Evolutionary conservation across 2,797 vertebrate genomes (phyloP).

Genomic region (Microctenopoma stevenorrisi): DNA sequence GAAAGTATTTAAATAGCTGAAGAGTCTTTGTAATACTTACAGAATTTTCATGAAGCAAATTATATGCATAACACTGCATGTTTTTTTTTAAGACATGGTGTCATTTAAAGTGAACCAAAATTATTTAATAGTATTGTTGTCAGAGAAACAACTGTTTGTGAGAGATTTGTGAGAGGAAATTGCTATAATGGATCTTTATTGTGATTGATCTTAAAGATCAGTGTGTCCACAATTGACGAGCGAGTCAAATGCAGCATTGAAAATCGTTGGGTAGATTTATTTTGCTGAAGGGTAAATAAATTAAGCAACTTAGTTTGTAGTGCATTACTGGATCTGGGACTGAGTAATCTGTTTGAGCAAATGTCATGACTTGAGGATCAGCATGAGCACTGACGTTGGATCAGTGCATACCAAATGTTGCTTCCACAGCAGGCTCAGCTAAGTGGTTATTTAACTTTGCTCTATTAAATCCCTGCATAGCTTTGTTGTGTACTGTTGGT

Average conservation of each 20-base stretch:
- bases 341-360: too few relatives aligned
- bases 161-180: neutral
- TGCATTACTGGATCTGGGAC: too few relatives aligned
- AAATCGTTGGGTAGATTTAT: neutral
- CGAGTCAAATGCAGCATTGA: constrained; percentile 7
- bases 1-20: constrained; percentile 81
- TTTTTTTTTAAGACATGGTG: constrained; percentile 51
- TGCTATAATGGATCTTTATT: constrained; percentile 20
- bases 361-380: too few relatives aligned
- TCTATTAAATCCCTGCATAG: neutral
- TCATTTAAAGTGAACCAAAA: constrained; percentile 53
- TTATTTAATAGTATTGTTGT: constrained; percentile 24
- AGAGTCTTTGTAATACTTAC: constrained; percentile 76
- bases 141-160: constrained; percentile 2
- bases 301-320: too few relatives aligned
- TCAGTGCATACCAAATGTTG: neutral
- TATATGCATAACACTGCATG: constrained; percentile 62
- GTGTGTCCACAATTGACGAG: constrained; percentile 18
- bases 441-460: neutral
- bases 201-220: constrained; percentile 33
- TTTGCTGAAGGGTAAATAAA: too few relatives aligned
- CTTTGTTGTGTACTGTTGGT: neutral
- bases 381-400: too few relatives aligned
- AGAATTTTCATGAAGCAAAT: constrained; percentile 35
- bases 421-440: too few relatives aligned